A percentile compares a stretch with the other conserved stretches of the same genome.
Evolutionary conservation across 2,888 invertebrate species (phyloP).

Genomic region (Aphelenchoides bicaudatus): DNA sequence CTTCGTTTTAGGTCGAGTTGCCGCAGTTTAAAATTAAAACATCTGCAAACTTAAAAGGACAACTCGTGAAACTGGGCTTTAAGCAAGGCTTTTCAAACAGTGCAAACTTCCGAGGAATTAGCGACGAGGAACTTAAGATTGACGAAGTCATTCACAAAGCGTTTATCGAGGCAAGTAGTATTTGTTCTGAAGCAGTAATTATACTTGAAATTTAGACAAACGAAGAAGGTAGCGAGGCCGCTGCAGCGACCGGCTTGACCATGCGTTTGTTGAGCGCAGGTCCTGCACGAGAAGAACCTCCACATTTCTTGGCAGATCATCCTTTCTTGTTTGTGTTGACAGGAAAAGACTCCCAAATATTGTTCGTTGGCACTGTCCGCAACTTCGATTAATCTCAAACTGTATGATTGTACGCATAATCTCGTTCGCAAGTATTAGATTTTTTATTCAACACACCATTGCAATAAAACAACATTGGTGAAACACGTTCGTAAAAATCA

Average conservation of each 20-base stretch:
- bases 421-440: too few relatives aligned
- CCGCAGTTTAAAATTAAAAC: slow-evolving; percentile 51
- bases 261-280: slow-evolving; percentile 5
- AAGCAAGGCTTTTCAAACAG: slow-evolving; percentile 33
- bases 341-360: slow-evolving; percentile 1
- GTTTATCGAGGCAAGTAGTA: slow-evolving; percentile 47
- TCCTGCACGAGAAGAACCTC: slow-evolving; percentile 19
- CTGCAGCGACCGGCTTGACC: slow-evolving; percentile 41
- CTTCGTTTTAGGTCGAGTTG: slow-evolving; percentile 38
- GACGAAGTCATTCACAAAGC: slow-evolving; percentile 50
- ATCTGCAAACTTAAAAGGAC: slow-evolving; percentile 30
- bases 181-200: too few relatives aligned
- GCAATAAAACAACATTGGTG: too few relatives aligned
- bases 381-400: too few relatives aligned
- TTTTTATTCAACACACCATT: too few relatives aligned
- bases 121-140: slow-evolving; percentile 34
- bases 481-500: too few relatives aligned
- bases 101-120: slow-evolving; percentile 42
- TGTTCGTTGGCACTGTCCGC: slow-evolving; percentile 9
- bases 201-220: slow-evolving; percentile 37
- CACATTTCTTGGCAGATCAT: slow-evolving; percentile 21
- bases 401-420: too few relatives aligned
- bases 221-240: slow-evolving; percentile 47
- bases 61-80: slow-evolving; percentile 40
- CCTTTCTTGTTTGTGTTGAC: slow-evolving; percentile 18